phyloP scores from a whole-genome alignment of 2,888 invertebrate genomes.

The Xestia c-nigrum region DNA sequence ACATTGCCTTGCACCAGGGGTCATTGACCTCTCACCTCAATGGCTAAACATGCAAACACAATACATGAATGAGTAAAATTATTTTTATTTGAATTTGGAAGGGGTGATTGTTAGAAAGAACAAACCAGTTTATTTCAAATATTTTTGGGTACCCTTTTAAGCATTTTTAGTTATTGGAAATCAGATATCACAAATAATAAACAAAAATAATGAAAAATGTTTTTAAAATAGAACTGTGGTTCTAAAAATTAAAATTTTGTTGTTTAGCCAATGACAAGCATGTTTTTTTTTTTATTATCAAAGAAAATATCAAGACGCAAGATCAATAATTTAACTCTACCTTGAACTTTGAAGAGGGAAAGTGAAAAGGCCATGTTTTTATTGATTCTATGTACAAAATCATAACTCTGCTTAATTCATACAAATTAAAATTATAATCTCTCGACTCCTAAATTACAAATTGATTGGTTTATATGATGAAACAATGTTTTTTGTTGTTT shows the following conservation, averaged over 20 bases:
- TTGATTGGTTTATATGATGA: background rate
- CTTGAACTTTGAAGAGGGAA: conserved; percentile 57
- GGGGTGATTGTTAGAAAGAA: conserved; percentile 12
- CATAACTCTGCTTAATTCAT: background rate
- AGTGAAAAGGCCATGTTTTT: conserved; percentile 55
- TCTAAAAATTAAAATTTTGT: background rate
- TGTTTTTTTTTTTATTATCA: conserved; percentile 13
- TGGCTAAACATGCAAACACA: conserved; percentile 46
- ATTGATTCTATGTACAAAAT: conserved; percentile 40
- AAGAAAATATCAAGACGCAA: conserved; percentile 9
- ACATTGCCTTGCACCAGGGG: conserved; percentile 59
- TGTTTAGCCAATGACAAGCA: conserved; percentile 9
- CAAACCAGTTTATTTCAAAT: conserved; percentile 20
- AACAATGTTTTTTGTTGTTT: conserved; percentile 27
- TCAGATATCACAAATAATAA: background rate
- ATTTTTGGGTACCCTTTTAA: background rate
- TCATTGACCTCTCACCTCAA: conserved; percentile 62
- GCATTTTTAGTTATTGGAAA: conserved; percentile 4
- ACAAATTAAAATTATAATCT: background rate
- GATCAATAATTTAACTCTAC: conserved; percentile 46
- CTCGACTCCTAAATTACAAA: background rate
- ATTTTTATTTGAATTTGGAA: conserved; percentile 21
- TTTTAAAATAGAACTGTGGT: conserved; percentile 11
- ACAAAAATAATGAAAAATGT: background rate
- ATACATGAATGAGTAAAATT: conserved; percentile 38